Conservation (phyloP, 2,888 invertebrate species). For the Lithophane semibrunnea region DNA sequence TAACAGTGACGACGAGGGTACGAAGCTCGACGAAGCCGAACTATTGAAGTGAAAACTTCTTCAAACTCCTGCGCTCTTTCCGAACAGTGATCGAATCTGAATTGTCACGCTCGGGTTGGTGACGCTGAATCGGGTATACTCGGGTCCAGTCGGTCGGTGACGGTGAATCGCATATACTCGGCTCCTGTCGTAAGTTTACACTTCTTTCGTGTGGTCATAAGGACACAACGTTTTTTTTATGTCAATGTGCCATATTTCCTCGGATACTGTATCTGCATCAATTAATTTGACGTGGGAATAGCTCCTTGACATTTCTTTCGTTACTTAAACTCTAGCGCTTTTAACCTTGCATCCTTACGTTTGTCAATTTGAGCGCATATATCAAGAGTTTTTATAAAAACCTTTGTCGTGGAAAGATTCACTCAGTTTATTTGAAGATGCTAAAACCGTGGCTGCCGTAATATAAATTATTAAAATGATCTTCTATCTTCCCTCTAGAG, state of each 20-base stretch:
- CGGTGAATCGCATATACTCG: neutral
- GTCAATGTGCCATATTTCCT: neutral
- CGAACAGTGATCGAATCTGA: neutral
- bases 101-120: neutral
- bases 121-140: neutral
- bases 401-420: neutral
- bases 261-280: neutral
- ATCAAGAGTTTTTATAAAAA: neutral
- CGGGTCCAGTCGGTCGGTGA: neutral
- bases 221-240: neutral
- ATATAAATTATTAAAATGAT: constrained; percentile 44
- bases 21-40: neutral
- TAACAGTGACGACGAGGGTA: neutral
- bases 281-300: neutral
- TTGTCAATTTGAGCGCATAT: constrained; percentile 3
- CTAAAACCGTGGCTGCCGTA: neutral
- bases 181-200: neutral
- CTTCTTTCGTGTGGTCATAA: neutral
- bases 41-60: neutral
- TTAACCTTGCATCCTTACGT: neutral
- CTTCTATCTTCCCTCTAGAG: constrained; percentile 10
- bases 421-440: constrained; percentile 6
- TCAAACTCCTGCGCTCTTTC: neutral
- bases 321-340: neutral
- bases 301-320: neutral